Percentiles rank a stretch among this genome's conserved stretches.
These are phyloP conservation scores for Troides oblongomaculatus DNA, from an alignment of 2,888 invertebrate species.

Conservation along the genomic window DNA sequence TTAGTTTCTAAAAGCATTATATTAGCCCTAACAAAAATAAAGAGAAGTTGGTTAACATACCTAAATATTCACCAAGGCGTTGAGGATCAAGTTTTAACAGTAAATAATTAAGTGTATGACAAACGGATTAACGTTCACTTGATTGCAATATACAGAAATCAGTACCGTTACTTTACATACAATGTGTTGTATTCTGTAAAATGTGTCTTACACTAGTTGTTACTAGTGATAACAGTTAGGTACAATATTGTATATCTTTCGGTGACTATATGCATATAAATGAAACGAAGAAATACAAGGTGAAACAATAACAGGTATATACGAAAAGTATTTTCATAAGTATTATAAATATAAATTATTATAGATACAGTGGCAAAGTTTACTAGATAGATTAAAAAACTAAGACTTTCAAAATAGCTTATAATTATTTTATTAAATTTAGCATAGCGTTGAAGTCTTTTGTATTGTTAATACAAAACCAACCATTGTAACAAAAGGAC, in stretches of 20 bases:
- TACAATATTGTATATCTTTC: too few relatives aligned
- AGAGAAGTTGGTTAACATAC: slow-evolving; percentile 25
- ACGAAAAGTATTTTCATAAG: too few relatives aligned
- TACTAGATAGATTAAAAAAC: not conserved
- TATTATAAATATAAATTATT: too few relatives aligned
- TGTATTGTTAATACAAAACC: not conserved
- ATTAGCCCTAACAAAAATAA: not conserved
- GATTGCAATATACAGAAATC: slow-evolving; percentile 6
- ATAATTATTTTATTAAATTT: not conserved
- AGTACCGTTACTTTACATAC: not conserved
- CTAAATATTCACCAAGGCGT: slow-evolving; percentile 28
- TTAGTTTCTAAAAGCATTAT: not conserved
- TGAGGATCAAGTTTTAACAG: slow-evolving; percentile 24
- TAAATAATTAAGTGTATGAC: slow-evolving; percentile 18
- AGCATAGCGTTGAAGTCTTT: not conserved
- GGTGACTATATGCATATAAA: too few relatives aligned
- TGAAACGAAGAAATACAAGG: too few relatives aligned
- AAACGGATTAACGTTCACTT: slow-evolving; percentile 10
- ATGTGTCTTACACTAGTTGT: too few relatives aligned
- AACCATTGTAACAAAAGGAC: not conserved
- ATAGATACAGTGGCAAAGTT: too few relatives aligned
- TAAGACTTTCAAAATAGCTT: not conserved
- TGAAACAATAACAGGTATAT: too few relatives aligned
- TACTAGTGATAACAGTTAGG: too few relatives aligned
- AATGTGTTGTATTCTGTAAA: too few relatives aligned